Evolutionary conservation across 2,797 vertebrate genomes (phyloP).

Genomic region (Echiichthys vipera): DNA sequence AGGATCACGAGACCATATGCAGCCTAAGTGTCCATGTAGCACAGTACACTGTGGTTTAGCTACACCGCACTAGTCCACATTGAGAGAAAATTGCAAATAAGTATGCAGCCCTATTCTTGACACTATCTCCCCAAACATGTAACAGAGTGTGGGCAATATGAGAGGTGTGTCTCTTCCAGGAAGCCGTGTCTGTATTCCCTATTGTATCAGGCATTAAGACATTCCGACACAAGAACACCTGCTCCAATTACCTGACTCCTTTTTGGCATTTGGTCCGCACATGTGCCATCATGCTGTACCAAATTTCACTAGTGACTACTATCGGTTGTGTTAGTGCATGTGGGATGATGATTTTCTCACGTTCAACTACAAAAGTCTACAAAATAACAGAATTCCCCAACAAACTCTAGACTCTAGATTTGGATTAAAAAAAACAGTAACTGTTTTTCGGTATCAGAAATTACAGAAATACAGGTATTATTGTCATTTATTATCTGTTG

Average conservation of each 20-base stretch:
- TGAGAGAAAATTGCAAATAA: too few species aligned
- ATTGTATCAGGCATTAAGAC: not conserved
- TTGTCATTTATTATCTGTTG: too few species aligned
- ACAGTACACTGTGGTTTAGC: not conserved
- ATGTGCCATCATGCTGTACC: not conserved
- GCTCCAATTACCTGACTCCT: not conserved
- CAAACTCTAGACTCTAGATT: not conserved
- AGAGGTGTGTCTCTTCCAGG: not conserved
- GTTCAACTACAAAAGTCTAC: not conserved
- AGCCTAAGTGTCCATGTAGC: conserved; percentile 13
- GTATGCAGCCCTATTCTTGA: not conserved
- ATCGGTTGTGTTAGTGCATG: not conserved
- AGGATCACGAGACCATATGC: conserved; percentile 37
- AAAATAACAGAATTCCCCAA: not conserved
- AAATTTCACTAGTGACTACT: not conserved
- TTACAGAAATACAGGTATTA: too few species aligned
- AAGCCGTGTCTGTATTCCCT: not conserved
- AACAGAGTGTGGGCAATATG: not conserved
- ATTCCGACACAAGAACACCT: conserved; percentile 13
- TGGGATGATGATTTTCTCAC: not conserved
- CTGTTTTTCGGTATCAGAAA: too few species aligned
- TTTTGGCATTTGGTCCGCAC: not conserved
- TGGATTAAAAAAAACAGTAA: too few species aligned
- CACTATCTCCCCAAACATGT: not conserved
- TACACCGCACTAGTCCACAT: too few species aligned